A percentile compares a stretch with the other conserved stretches of the same genome.
These are phyloP conservation scores for Centrocercus urophasianus DNA, from an alignment of 2,113 vertebrate genomes.

Conservation along the genomic window DNA sequence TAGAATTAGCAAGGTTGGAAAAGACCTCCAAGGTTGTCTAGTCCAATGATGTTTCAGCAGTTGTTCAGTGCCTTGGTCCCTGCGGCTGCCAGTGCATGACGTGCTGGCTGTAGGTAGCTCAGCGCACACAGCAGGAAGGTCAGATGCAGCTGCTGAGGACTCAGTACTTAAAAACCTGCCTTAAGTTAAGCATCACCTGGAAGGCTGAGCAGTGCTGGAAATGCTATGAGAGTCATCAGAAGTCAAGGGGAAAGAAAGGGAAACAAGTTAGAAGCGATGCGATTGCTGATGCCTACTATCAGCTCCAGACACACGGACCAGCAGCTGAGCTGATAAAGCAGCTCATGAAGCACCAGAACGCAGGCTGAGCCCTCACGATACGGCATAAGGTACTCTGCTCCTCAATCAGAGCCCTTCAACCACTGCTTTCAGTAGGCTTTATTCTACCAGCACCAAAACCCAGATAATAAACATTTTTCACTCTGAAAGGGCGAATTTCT, in stretches of 20 bases:
- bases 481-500: background rate
- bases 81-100: background rate
- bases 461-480: background rate
- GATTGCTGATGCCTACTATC: background rate
- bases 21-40: no score
- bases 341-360: background rate
- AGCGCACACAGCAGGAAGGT: background rate
- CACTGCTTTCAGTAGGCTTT: background rate
- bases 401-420: background rate
- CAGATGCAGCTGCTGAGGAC: background rate
- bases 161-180: rapidly evolving
- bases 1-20: no score
- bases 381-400: background rate
- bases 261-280: background rate
- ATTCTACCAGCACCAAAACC: background rate
- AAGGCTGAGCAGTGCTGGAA: background rate
- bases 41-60: rapidly evolving
- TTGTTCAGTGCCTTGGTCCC: background rate
- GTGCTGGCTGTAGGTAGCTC: background rate
- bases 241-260: background rate
- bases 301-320: background rate
- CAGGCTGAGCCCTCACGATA: slow-evolving; percentile 19
- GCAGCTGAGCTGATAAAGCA: background rate
- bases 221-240: background rate
- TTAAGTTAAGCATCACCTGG: background rate